phyloP scores from a whole-genome alignment of 2,888 invertebrate species.

The Drosophila longiperda region DNA sequence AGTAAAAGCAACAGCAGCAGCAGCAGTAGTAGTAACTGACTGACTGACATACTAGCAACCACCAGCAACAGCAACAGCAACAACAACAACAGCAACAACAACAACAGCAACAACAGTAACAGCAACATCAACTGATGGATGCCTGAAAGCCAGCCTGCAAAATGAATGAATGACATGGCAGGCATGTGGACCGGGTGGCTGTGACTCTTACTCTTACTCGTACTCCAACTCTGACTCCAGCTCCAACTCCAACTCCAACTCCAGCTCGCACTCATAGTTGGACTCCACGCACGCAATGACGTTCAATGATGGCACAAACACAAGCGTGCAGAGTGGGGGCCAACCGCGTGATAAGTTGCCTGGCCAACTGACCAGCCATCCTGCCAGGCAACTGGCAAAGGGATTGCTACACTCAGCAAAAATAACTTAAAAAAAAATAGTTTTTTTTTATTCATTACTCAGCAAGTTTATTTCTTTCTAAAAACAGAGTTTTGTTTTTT shows the following conservation, averaged over 20 bases:
- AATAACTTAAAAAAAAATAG: not conserved
- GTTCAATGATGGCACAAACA: constrained; percentile 58
- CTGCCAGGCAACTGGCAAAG: constrained; percentile 18
- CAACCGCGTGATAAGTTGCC: constrained; percentile 61
- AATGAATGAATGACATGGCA: constrained; percentile 80
- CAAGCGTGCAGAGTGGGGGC: constrained; percentile 37
- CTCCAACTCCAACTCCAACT: constrained; percentile 1
- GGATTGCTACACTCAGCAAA: constrained; percentile 2
- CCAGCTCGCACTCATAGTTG: not conserved
- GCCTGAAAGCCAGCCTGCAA: constrained; percentile 74
- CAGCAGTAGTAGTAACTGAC: constrained; percentile 38
- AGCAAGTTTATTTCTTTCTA: too few relatives aligned
- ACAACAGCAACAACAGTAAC: constrained; percentile 36
- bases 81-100: constrained; percentile 27
- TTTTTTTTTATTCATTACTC: too few relatives aligned
- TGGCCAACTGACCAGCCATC: constrained; percentile 38
- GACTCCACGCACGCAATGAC: constrained; percentile 52
- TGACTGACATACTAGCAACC: constrained; percentile 71
- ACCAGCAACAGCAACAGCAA: constrained; percentile 43
- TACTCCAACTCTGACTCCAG: constrained; percentile 1
- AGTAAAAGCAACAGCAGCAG: constrained; percentile 39
- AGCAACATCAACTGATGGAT: constrained; percentile 70
- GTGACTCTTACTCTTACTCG: constrained; percentile 1
- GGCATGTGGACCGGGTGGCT: constrained; percentile 64
- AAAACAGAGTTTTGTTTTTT: too few relatives aligned